Percentiles rank a stretch among this genome's conserved stretches.
Evolutionary conservation across 2,113 vertebrate species (phyloP).

Genomic region (Apodemus speciosus): DNA sequence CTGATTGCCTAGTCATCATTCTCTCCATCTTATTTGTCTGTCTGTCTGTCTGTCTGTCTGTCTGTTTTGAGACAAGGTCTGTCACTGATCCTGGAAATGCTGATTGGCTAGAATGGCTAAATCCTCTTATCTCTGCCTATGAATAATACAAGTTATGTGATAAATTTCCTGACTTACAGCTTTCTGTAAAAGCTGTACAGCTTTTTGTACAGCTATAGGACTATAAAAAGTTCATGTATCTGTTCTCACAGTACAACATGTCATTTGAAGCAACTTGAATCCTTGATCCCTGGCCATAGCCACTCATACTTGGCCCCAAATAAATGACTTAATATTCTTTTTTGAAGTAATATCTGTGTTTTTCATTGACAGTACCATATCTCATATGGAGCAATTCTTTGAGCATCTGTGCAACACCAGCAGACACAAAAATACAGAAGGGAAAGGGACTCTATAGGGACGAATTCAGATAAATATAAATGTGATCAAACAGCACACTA

Average conservation of each 20-base stretch:
- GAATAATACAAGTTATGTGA: background rate
- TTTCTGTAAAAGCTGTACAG: background rate
- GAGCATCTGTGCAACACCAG: background rate
- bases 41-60: background rate
- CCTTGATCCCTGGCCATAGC: background rate
- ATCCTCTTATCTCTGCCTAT: background rate
- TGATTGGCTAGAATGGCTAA: background rate
- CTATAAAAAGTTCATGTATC: background rate
- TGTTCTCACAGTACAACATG: background rate
- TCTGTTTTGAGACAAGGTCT: background rate
- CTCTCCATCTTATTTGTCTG: background rate
- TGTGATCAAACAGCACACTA: background rate
- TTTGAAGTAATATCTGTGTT: background rate
- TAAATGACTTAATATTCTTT: background rate
- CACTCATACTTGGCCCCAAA: background rate
- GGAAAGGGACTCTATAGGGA: background rate
- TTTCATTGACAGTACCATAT: too few species aligned
- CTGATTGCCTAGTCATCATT: too few species aligned
- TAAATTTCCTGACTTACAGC: too few species aligned
- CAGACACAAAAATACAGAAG: background rate
- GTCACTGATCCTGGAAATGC: background rate
- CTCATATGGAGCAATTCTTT: background rate
- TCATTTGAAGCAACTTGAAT: background rate
- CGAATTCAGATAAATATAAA: too few species aligned
- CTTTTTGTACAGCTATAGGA: too few species aligned